phyloP scores from a whole-genome alignment of 2,888 invertebrate species.

The Melolontha melolontha region DNA sequence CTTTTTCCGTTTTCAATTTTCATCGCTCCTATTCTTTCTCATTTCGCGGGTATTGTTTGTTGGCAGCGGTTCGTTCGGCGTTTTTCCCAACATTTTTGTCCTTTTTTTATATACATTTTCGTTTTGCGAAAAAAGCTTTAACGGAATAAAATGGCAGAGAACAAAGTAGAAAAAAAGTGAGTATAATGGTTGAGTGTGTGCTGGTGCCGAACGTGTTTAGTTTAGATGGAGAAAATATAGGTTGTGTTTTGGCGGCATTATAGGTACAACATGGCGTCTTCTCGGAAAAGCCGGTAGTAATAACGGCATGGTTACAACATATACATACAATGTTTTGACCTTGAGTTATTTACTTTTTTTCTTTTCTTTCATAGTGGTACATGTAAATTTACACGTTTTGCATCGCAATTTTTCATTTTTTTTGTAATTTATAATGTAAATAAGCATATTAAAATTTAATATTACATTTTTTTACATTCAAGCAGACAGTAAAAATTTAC shows the following conservation, averaged over 20 bases:
- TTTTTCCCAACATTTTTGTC: slow-evolving; percentile 26
- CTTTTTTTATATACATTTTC: slow-evolving; percentile 23
- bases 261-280: slow-evolving; percentile 71
- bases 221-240: slow-evolving; percentile 43
- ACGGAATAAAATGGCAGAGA: slow-evolving; percentile 71
- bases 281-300: slow-evolving; percentile 56
- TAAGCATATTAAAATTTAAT: background rate
- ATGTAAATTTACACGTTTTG: slow-evolving; percentile 15
- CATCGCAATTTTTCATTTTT: slow-evolving; percentile 14
- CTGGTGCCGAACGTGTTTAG: slow-evolving; percentile 41
- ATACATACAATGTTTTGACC: slow-evolving; percentile 28
- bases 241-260: slow-evolving; percentile 63
- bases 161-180: slow-evolving; percentile 74
- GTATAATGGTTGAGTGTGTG: slow-evolving; percentile 58
- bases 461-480: background rate
- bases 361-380: background rate
- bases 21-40: slow-evolving; percentile 64
- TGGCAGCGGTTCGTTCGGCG: slow-evolving; percentile 47
- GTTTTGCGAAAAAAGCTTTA: slow-evolving; percentile 17
- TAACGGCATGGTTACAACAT: slow-evolving; percentile 42
- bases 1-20: slow-evolving; percentile 66
- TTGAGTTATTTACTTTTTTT: slow-evolving; percentile 39
- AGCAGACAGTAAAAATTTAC: slow-evolving; percentile 9
- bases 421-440: background rate
- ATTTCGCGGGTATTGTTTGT: slow-evolving; percentile 47